A percentile compares a stretch with the other conserved stretches of the same genome.
Conservation (phyloP, 1,140 invertebrate species). For the Neodiprion virginianus region DNA sequence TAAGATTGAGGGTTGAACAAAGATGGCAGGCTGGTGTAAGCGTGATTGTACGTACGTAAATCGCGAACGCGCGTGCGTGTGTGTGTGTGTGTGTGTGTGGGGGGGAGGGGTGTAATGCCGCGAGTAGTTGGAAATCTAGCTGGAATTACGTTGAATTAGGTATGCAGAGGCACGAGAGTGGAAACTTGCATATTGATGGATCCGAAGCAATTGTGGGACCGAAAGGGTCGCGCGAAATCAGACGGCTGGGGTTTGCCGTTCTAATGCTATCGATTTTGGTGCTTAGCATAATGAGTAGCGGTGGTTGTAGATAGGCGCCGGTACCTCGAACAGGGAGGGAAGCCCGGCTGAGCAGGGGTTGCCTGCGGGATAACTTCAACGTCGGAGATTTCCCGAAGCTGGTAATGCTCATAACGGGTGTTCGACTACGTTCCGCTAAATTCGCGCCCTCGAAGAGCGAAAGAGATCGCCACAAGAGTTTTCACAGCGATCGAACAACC, state of each 20-base stretch:
- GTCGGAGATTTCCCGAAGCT: too few relatives aligned
- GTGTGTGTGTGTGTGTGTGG: too few relatives aligned
- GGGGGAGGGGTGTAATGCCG: background rate
- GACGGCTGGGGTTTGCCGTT: slow-evolving; percentile 30
- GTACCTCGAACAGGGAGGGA: background rate
- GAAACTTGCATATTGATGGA: slow-evolving; percentile 49
- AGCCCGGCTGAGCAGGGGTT: background rate
- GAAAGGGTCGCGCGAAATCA: slow-evolving; percentile 41
- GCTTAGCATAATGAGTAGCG: slow-evolving; percentile 54
- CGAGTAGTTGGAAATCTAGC: background rate
- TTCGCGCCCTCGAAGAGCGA: too few relatives aligned
- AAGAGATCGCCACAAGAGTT: too few relatives aligned
- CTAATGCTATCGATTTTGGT: slow-evolving; percentile 56
- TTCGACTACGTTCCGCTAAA: too few relatives aligned
- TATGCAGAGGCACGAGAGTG: slow-evolving; percentile 10
- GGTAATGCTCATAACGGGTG: too few relatives aligned
- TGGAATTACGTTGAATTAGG: slow-evolving; percentile 7
- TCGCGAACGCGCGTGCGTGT: too few relatives aligned
- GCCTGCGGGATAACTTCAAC: too few relatives aligned
- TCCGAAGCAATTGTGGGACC: slow-evolving; percentile 37
- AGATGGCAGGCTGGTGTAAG: background rate
- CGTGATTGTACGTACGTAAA: too few relatives aligned
- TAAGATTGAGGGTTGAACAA: background rate
- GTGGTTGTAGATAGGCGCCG: background rate
- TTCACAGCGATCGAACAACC: too few relatives aligned